A percentile compares a stretch with the other conserved stretches of the same genome.
Evolutionary conservation across 2,888 invertebrate genomes (phyloP).

Genomic region (Leptinotarsa tumamoca): DNA sequence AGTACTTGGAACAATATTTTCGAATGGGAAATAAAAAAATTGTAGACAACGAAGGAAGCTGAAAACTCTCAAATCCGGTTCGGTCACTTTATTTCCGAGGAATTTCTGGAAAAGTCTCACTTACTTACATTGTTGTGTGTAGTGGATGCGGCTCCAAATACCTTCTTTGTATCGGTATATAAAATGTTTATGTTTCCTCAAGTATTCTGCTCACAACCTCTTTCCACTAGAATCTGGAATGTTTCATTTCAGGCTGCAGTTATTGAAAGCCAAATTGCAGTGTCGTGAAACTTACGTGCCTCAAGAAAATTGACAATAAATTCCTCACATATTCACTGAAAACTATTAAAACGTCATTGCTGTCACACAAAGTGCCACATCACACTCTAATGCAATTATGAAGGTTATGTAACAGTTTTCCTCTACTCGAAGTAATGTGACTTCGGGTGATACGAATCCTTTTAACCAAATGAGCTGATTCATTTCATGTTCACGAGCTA

Average conservation of each 20-base stretch:
- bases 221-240: conserved; percentile 13
- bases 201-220: conserved; percentile 15
- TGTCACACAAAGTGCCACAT: conserved; percentile 9
- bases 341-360: background rate
- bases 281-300: background rate
- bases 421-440: background rate
- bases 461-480: background rate
- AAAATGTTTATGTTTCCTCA: conserved; percentile 21
- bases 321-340: conserved; percentile 6
- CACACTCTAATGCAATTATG: background rate
- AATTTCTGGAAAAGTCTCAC: background rate
- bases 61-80: too few species aligned
- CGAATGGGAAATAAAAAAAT: too few species aligned
- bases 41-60: too few species aligned
- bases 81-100: too few species aligned
- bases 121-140: background rate
- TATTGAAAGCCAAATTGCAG: background rate
- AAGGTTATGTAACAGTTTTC: conserved; percentile 2
- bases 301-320: background rate
- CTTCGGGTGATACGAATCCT: background rate
- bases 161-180: conserved; percentile 6
- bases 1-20: too few species aligned
- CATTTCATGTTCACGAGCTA: background rate
- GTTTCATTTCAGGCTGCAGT: conserved; percentile 12
- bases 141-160: background rate